Evolutionary conservation across 2,888 invertebrate species (phyloP).

Genomic region (Drosophila pseudotakahashii): DNA sequence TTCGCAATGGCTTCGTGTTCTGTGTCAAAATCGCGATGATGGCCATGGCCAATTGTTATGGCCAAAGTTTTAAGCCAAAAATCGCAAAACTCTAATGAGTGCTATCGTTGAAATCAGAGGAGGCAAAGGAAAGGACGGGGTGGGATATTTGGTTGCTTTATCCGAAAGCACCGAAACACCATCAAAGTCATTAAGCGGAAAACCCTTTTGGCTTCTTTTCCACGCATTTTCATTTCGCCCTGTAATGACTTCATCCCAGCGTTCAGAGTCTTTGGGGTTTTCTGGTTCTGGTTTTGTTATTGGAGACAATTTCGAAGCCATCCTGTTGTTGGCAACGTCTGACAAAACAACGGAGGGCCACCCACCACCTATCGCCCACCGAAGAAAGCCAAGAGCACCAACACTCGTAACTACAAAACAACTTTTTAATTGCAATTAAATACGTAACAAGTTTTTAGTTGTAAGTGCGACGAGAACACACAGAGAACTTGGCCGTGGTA

Average conservation of each 20-base stretch:
- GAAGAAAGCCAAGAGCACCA: slow-evolving; percentile 42
- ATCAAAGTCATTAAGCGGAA: slow-evolving; percentile 72
- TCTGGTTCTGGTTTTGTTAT: slow-evolving; percentile 40
- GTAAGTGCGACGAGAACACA: slow-evolving; percentile 69
- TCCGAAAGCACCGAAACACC: slow-evolving; percentile 25
- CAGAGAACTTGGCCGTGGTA: slow-evolving; percentile 49
- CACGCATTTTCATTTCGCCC: slow-evolving; percentile 65
- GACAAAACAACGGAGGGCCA: slow-evolving; percentile 24
- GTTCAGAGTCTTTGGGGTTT: slow-evolving; percentile 51
- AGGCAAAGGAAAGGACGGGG: neutral
- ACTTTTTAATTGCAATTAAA: slow-evolving; percentile 80
- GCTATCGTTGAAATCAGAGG: slow-evolving; percentile 66
- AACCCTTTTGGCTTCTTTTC: slow-evolving; percentile 72
- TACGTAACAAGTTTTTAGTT: slow-evolving; percentile 81
- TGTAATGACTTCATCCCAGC: slow-evolving; percentile 75
- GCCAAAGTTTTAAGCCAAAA: slow-evolving; percentile 57
- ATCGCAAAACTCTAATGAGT: slow-evolving; percentile 71
- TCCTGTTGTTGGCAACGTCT: slow-evolving; percentile 50
- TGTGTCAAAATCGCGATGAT: slow-evolving; percentile 51
- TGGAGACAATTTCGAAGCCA: slow-evolving; percentile 74
- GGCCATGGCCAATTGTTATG: slow-evolving; percentile 72
- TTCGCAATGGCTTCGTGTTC: slow-evolving; percentile 16
- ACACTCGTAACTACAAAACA: slow-evolving; percentile 78
- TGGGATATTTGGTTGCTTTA: slow-evolving; percentile 30
- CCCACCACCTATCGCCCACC: slow-evolving; percentile 18